Base-by-base conservation (phyloP, 2,797 vertebrate genomes). In the Leptoclinus maculatus region DNA sequence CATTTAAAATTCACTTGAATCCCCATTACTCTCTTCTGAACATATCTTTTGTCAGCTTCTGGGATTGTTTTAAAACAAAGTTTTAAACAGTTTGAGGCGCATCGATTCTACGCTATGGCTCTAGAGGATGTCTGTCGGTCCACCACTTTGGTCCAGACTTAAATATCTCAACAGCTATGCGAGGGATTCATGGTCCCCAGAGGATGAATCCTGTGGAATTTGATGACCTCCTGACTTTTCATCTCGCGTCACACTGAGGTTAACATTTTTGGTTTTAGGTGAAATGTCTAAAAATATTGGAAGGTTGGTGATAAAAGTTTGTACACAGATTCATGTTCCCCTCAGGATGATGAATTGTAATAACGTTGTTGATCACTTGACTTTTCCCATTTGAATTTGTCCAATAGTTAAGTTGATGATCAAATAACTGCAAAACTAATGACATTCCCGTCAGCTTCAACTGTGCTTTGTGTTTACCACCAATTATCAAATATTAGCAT, bases 1-100 rank as follows among this genome's bases (percentile, higher is more conserved):
- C 34, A 25, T 0, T 41, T 23, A 23, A 32, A 3, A 32, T 57
- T 32, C 23, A 39, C 23, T 63, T 32, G 16, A 53, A 29, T 53
- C 32, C 49, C 21, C 11, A 17, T 47, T 11, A n/a, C 19, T 41
- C 49, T 5, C 12, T 9, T 47, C 7, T 25, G 32, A 51, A 27
- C 16, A 0, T 45, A 6, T 11, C 10, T n/a, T 27, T 71, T 21
- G 11, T 27, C 57, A 38, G 12, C 12, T 38, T 36, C 1, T 59
- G 21, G 21, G 6, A 7, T 0, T 45, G 0, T 32, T 0, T 47
- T 13, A 36, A 27, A 34, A 23, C 41, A 9, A 1, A 25, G 0
- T 17, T 27, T 54, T 6, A 54, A 5, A 2, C 19, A 21, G 41
- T 13, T 29, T 29, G 8, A 45, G 43, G 6, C 17, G 16, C 41